Percentiles rank a stretch among this genome's conserved stretches.
Evolutionary conservation across 2,888 invertebrate species (phyloP).

Genomic region (Chrysopilus asiliformis): DNA sequence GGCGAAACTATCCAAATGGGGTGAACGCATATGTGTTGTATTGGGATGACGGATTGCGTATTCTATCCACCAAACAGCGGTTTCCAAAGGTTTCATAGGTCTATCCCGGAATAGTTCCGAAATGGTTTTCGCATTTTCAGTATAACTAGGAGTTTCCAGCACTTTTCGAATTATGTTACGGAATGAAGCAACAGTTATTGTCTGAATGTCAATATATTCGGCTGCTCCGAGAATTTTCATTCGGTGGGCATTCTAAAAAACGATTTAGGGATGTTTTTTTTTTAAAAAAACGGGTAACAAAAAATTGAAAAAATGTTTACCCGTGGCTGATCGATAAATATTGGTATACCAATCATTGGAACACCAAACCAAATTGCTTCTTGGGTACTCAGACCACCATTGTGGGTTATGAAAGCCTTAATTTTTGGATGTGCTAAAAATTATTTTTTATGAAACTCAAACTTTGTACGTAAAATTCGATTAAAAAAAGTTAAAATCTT

Average conservation of each 20-base stretch:
- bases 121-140: constrained; percentile 26
- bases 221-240: constrained; percentile 15
- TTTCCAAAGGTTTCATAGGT: constrained; percentile 39
- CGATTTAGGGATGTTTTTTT: neutral
- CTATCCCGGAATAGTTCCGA: constrained; percentile 38
- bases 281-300: neutral
- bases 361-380: constrained; percentile 27
- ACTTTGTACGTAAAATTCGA: constrained; percentile 2
- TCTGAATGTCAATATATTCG: constrained; percentile 15
- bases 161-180: constrained; percentile 12
- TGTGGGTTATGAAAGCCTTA: constrained; percentile 25
- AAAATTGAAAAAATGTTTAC: constrained; percentile 8
- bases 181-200: constrained; percentile 12
- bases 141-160: constrained; percentile 13
- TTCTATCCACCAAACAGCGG: constrained; percentile 47
- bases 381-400: constrained; percentile 25
- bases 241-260: constrained; percentile 6
- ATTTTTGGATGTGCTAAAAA: constrained; percentile 20
- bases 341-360: constrained; percentile 26
- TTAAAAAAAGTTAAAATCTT: constrained; percentile 2
- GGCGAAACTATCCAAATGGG: constrained; percentile 31
- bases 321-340: constrained; percentile 23
- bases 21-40: constrained; percentile 36
- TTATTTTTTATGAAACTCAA: neutral
- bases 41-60: constrained; percentile 41